Evolutionary conservation across 2,888 invertebrate genomes (phyloP), one percentile per base, ranked within the genome.

Genomic region (Megastigmus dorsalis): DNA sequence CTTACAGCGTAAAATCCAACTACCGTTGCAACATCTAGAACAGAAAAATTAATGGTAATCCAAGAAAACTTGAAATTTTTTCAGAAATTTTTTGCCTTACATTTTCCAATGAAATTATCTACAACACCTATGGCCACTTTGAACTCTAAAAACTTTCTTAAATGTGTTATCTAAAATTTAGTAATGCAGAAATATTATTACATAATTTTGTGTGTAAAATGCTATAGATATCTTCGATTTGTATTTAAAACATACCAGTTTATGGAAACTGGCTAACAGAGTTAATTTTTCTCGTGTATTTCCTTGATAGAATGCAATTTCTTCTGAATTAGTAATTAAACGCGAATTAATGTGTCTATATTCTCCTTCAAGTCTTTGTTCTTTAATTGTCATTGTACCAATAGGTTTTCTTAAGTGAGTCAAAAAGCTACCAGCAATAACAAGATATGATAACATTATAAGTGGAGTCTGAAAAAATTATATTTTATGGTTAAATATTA

Each of bases 341-440:
- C 99, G 91, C 1, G 98, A 96, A 88, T 99, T 97, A 36, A 98
- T 97, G 85, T 97, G 98, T 85, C 99, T 92, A 89, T 97, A 98
- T 90, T 99, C 98, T 66, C 99, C 99, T 90, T 99, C 99, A n/a
- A 98, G 89, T 86, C 96, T 95, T 88, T 99, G 99, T 88, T 99
- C 99, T 76, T 93, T 93, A 0, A 97, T 96, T 0, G 99, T 99
- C 90, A 99, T 91, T 57, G 92, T 90, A 1, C 92, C 91, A 76
- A 97, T 95, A 0, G 98, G 98, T 81, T 93, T 92, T 78, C 98
- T 91, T 68, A 98, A 89, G 83, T 95, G 93, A 0, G 98, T 98
- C 68, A 99, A 89, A 76, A 97, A 89, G 2, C 94, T 89, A 67
- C 99, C 99, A 60, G 98, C 96, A 23, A 96, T 86, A 0, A 97